Evolutionary conservation across 2,113 vertebrate species (phyloP).

Genomic region (Tympanuchus pallidicinctus): DNA sequence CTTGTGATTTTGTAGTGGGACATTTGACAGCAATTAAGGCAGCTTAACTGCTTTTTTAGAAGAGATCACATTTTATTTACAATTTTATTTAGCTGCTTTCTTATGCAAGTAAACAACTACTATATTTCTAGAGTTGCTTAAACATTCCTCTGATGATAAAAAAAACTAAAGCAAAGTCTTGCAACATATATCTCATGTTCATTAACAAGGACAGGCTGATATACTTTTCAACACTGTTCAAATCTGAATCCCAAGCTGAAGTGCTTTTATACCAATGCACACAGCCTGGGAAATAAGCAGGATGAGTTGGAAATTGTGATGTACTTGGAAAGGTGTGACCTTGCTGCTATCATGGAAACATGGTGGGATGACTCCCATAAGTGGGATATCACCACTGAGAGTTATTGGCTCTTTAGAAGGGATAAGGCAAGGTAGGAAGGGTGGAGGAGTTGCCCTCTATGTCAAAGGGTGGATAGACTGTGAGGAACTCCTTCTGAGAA

Average conservation of each 20-base stretch:
- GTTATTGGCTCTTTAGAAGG: too few relatives aligned
- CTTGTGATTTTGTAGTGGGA: neutral
- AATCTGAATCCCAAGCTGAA: neutral
- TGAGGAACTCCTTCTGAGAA: too few relatives aligned
- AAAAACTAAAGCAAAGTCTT: neutral
- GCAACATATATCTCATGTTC: neutral
- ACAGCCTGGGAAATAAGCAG: too few relatives aligned
- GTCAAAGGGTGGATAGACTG: too few relatives aligned
- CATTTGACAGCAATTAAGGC: conserved; percentile 49
- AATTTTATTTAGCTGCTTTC: conserved; percentile 14
- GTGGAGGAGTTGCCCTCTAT: too few relatives aligned
- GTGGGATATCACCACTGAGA: too few relatives aligned
- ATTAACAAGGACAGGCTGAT: neutral
- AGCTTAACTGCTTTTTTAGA: conserved; percentile 36
- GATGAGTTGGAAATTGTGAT: too few relatives aligned
- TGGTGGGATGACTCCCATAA: too few relatives aligned
- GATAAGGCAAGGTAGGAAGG: too few relatives aligned
- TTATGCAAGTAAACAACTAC: neutral
- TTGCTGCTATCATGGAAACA: too few relatives aligned
- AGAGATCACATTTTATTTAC: conserved; percentile 23
- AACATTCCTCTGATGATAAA: neutral
- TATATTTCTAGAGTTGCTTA: neutral
- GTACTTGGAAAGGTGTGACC: too few relatives aligned
- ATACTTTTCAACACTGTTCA: neutral
- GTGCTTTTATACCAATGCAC: too few relatives aligned